These are phyloP conservation scores for Meghimatium bilineatum DNA, from an alignment of 2,888 invertebrate species.

Conservation along the genomic window DNA sequence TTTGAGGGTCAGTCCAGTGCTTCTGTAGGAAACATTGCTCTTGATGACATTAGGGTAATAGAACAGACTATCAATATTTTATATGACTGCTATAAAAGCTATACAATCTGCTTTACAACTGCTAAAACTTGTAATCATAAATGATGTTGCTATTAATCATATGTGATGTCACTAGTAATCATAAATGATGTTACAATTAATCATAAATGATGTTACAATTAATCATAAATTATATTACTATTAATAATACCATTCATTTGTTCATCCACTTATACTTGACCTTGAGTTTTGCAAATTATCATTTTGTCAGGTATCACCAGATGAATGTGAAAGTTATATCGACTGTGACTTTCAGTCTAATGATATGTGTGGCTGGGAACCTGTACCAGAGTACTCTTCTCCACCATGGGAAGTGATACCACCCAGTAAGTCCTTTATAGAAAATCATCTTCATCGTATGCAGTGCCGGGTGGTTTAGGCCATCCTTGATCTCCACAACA, in stretches of 20 bases:
- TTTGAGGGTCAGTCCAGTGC: slow-evolving; percentile 25
- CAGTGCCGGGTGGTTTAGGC: too few species aligned
- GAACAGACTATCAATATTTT: not conserved
- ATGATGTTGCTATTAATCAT: too few species aligned
- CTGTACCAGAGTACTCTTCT: not conserved
- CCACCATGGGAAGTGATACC: slow-evolving; percentile 26
- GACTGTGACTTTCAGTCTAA: slow-evolving; percentile 34
- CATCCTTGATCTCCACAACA: not conserved
- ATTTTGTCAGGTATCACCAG: slow-evolving; percentile 26
- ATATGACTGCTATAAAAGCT: not conserved
- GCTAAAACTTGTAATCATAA: too few species aligned
- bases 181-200: too few species aligned
- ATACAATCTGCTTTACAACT: too few species aligned
- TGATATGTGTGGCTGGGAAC: slow-evolving; percentile 38
- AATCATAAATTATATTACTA: too few species aligned
- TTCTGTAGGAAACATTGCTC: slow-evolving; percentile 17
- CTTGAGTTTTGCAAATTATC: not conserved
- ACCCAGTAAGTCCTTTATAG: slow-evolving; percentile 1
- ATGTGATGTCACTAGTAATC: too few species aligned
- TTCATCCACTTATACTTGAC: too few species aligned
- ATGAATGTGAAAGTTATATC: slow-evolving; percentile 22
- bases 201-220: too few species aligned
- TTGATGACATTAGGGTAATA: slow-evolving; percentile 29
- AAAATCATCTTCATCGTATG: too few species aligned
- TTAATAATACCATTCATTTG: too few species aligned